Base-by-base conservation (phyloP, 2,888 invertebrate species). In the Heliconius ethilla region DNA sequence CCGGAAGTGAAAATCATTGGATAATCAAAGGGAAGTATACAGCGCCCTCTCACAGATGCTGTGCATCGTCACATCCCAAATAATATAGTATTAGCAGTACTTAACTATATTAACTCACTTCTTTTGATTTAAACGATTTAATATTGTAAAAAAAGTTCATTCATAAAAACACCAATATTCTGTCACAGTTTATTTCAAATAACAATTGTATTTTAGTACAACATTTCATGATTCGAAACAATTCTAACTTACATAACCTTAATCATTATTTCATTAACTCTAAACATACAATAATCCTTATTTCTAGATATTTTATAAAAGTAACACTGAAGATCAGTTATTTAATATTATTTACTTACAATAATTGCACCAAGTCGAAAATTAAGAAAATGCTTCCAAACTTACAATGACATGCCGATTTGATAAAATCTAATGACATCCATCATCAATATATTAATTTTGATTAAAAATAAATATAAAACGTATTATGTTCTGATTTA, bases 281-380 rank as follows among this genome's bases (percentile, higher is more conserved):
- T 69, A 69, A 82, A 84, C 81, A 69, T 70, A 82, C 79, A 40
- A 7, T 77, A 67, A 29, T 18, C 76, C 77, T 79, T 75, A 78
- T 51, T 7, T 22, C 2, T 51, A 51, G 18, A 51, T 51, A 25
- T 63, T 63, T 70, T 65, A 66, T 66, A 78, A 40, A 82, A 79
- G 82, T 84, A 86, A 85, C 86, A 87, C 87, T 87, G 85, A 88
- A 85, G 85, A 84, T 87, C 88, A 89, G 86, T 85, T 85, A 85
- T 86, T 87, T 15, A 59, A n/a, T 59, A n/a, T n/a, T 59, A 89
- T 80, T 72, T 33, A 59, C 72, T 59, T 72, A 72, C 59, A 87
- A 86, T 89, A 92, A 93, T 92, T 92, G 93, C 93, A 93, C 92
- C 92, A 88, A 89, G 84, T 87, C 85, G 81, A 88, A 89, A 90